Evolutionary conservation across 2,888 invertebrate species (phyloP), one percentile per base, ranked within the genome.

Genomic region (Hartigia nigra): DNA sequence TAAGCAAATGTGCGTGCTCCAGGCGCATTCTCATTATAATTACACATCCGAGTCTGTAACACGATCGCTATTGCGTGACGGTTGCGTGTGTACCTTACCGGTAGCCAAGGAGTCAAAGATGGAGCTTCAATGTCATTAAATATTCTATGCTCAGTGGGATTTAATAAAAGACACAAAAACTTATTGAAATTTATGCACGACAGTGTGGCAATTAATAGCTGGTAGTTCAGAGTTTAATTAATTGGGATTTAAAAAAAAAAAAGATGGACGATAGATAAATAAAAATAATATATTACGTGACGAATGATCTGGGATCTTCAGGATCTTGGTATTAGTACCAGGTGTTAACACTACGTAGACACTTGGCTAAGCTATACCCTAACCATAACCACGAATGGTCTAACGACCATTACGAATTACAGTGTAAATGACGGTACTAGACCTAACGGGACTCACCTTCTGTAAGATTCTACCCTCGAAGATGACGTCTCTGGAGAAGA

Each of bases 21-120:
- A 81, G 87, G 87, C 87, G 84, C 88, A 88, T 88, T 88, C 88
- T 87, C 87, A 85, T 88, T 87, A 88, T 88, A 88, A 88, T 88
- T 88, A 87, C 87, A 88, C 86, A 84, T 87, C 84, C 75, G 37
- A 78, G 32, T 74, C 83, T 14, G 86, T 87, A 87, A 88, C 82
- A 86, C 84, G 86, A 88, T 88, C 85, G 78, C 85, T 86, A 87
- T 89, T 87, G 89, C 89, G 88, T 89, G 89, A 88, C 88, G 84
- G 82, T 77, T 77, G 81, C 76, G 80, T 76, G 77, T 74, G 69
- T 80, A 77, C 81, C 77, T 80, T 81, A 80, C 79, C 75, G 82
- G 81, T 83, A 81, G 85, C 80, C 80, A 74, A 80, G 32, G 72
- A 34, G 32, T 34, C 72, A 55, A 55, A 55, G 55, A 55, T 55